Evolutionary conservation across 2,113 vertebrate genomes (phyloP), one percentile per base, ranked within the genome.

Genomic region (Ammodytes dubius): DNA sequence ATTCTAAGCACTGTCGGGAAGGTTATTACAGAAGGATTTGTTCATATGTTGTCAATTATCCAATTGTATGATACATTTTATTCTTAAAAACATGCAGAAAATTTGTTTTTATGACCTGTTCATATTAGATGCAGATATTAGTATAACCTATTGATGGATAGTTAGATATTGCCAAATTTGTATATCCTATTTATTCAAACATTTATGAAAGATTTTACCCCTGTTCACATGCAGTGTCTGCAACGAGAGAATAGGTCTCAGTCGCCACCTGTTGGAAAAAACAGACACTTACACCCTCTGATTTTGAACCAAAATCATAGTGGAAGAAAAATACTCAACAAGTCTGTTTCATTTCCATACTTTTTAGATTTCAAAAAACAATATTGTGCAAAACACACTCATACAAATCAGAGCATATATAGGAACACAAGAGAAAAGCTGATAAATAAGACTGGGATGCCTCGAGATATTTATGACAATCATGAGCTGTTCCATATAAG

Each of bases 401-500:
- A 61, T 74, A 80, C 71, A 83, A 83, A 73, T 9, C 63, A 61
- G 45, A 78, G 67, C 61, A 27, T 27, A 27, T 27, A 27, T 27
- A 27, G 27, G 27, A 27, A 27, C 27, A 27, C 27, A 27, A 76
- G 54, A 74, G n/a, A 76, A 50, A 74, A 81, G 54, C 37, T 56
- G 77, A 85, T 83, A 54, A 84, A 76, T 72, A 72, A 56, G 35
- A 78, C 27, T 27, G 39, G 42, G 67, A 19, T 63, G 19, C 49
- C 19, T 79, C 42, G 37, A 83, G 61, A 88, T 66, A 64, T 85
- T 61, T 79, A 15, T 73, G 71, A 92, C 85, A 91, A 87, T 92
- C 86, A 57, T 79, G 80, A 86, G 74, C 84, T 91, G 83, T 66
- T 91, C 79, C 87, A 50, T 93, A 96, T 93, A 96, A 96, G 95